Evolutionary conservation across 1,140 invertebrate species (phyloP).

Genomic region (Ips nitidus): DNA sequence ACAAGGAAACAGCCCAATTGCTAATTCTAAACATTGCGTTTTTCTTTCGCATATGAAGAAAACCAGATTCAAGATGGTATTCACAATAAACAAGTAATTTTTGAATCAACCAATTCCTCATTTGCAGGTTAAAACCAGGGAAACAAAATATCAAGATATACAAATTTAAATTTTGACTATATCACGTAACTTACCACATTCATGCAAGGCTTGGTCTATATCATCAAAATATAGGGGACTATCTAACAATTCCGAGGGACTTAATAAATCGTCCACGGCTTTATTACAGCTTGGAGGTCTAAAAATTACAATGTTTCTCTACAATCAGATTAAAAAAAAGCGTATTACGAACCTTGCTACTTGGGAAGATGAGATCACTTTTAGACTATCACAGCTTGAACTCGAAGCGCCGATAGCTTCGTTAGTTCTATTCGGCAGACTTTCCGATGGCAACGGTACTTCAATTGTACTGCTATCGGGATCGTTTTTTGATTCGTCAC

Average conservation of each 20-base stretch:
- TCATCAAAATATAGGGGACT: constrained; percentile 49
- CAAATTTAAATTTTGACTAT: constrained; percentile 4
- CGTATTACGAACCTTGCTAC: constrained; percentile 1
- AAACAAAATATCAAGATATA: background rate
- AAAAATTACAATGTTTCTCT: background rate
- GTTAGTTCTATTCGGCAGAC: constrained; percentile 21
- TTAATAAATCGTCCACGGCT: constrained; percentile 45
- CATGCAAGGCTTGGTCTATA: constrained; percentile 47
- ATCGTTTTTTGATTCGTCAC: constrained; percentile 59
- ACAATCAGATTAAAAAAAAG: too few relatives aligned
- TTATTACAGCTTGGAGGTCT: constrained; percentile 36
- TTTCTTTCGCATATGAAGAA: too few relatives aligned
- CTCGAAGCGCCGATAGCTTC: constrained; percentile 39
- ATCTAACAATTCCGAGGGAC: constrained; percentile 49
- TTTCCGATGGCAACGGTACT: constrained; percentile 21
- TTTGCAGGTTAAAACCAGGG: too few relatives aligned
- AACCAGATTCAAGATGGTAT: too few relatives aligned
- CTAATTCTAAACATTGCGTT: too few relatives aligned
- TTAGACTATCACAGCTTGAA: constrained; percentile 46
- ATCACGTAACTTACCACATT: constrained; percentile 40
- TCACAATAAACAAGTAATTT: too few relatives aligned
- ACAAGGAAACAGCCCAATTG: too few relatives aligned
- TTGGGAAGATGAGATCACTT: constrained; percentile 30
- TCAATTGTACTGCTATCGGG: constrained; percentile 43
- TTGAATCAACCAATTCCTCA: too few relatives aligned